Base-by-base conservation (phyloP, 1,140 invertebrate species). In the Epicauta chinensis region DNA sequence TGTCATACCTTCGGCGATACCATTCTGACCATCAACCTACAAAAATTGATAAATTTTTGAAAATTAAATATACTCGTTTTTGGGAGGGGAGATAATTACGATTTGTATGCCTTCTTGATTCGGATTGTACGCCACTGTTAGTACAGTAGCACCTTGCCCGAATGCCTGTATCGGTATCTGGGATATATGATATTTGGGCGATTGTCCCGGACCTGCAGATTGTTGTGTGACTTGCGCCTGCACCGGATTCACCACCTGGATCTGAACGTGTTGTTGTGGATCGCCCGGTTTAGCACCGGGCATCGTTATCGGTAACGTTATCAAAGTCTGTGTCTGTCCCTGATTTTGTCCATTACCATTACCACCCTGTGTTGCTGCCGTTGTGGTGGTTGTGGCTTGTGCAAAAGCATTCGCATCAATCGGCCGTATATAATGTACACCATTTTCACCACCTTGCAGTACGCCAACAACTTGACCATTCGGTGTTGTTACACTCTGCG, bases 241-340 rank as follows among this genome's bases (percentile, higher is more conserved):
- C 9, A 56, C 54, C 7, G 62, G 59, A 58, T 65, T 67, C 7
- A 64, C 64, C 35, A 88, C 84, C 66, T 87, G 84, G 38, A 88
- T 87, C 67, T 88, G 86, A 11, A 88, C 80, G 6, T 82, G 85
- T 57, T 84, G 83, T 60, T 85, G 83, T 13, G 83, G 82, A 61
- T 81, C 79, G 51, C 77, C 85, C 62, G 86, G 84, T 63, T 87
- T 88, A 2, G 78, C 73, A 3, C 83, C 84, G 5, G 83, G 84
- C 62, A 89, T 77, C 1, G 81, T 80, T 48, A 87, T 86, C 6
- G 86, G 86, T 60, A 89, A 64, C 2, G 84, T 84, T 46, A 87
- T 85, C 17, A 87, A 77, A 53, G 81, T 78, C 59, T 79, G 78
- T 35, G 74, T 71, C 23, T 23, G 23, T 1, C 23, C 23, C 4